Conservation (phyloP, 2,113 vertebrate species). For the Regulus satrapa region DNA sequence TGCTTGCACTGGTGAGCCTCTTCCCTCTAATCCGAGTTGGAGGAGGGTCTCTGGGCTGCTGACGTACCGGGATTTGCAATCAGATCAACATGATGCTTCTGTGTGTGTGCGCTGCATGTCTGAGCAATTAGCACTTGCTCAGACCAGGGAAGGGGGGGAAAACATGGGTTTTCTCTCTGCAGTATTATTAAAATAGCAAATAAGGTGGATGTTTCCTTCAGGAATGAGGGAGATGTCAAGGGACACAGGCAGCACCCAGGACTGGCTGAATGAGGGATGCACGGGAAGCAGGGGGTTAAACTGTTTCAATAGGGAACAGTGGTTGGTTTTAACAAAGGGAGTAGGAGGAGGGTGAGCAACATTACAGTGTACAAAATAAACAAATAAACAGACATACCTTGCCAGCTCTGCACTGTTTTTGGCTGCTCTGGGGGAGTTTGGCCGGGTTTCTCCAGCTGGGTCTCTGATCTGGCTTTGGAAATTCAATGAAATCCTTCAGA, state of each 20-base stretch:
- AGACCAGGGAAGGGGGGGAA: not conserved
- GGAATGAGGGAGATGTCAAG: not conserved
- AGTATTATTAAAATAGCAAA: not conserved
- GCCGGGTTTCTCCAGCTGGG: not conserved
- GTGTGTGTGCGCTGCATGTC: not conserved
- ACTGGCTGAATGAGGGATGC: not conserved
- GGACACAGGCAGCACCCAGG: not conserved
- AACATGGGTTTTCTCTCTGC: not conserved
- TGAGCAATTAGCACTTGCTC: not conserved
- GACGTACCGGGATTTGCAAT: slow-evolving; percentile 21
- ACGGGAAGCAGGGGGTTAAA: not conserved
- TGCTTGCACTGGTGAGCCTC: not conserved
- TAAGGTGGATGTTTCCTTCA: not conserved
- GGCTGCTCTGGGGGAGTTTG: not conserved
- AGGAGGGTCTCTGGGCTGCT: slow-evolving; percentile 53
- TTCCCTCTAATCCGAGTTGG: not conserved
- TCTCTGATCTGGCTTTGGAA: not conserved
- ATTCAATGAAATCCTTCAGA: not conserved
- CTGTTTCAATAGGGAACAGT: not conserved
- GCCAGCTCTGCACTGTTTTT: not conserved
- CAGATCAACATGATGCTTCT: not conserved
- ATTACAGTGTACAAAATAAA: not conserved
- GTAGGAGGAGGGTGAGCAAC: not conserved
- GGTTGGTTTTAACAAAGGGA: not conserved
- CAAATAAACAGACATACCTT: not conserved